A percentile compares a stretch with the other conserved stretches of the same genome.
Evolutionary conservation across 2,888 invertebrate species (phyloP).

Genomic region (Iselma pallidipennis): DNA sequence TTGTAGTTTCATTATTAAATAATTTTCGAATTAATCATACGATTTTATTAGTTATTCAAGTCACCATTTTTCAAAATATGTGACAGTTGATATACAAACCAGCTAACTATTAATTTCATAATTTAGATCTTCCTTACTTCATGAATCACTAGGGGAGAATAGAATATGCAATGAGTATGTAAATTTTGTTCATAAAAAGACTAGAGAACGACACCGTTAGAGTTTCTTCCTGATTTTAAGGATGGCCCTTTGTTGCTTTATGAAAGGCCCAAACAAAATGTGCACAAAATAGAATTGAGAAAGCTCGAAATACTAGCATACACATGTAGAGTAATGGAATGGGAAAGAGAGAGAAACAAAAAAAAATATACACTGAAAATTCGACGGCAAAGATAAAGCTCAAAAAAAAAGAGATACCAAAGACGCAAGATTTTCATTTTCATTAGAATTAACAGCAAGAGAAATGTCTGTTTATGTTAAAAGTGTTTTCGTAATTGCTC

Average conservation of each 20-base stretch:
- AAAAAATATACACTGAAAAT: neutral
- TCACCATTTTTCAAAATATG: neutral
- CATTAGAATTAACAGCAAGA: constrained; percentile 1
- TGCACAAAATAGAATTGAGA: neutral
- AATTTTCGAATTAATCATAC: too few species aligned
- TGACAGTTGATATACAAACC: neutral
- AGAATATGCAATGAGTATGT: constrained; percentile 3
- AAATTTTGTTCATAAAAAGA: neutral
- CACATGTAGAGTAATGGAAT: neutral
- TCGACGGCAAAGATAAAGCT: neutral
- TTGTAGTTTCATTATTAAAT: too few species aligned
- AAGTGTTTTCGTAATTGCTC: constrained; percentile 4
- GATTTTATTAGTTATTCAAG: neutral
- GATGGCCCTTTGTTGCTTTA: constrained; percentile 2
- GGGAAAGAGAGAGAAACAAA: neutral
- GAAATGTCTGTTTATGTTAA: neutral
- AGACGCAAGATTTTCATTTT: constrained; percentile 4
- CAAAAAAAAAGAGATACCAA: neutral
- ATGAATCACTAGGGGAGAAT: neutral
- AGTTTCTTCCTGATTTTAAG: constrained; percentile 3
- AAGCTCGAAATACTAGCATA: neutral
- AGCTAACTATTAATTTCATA: neutral
- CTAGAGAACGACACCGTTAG: neutral
- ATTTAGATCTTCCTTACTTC: neutral
- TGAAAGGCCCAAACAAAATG: neutral